A percentile compares a stretch with the other conserved stretches of the same genome.
Evolutionary conservation across 2,888 invertebrate genomes (phyloP).

Genomic region (Aricia artaxerxes): DNA sequence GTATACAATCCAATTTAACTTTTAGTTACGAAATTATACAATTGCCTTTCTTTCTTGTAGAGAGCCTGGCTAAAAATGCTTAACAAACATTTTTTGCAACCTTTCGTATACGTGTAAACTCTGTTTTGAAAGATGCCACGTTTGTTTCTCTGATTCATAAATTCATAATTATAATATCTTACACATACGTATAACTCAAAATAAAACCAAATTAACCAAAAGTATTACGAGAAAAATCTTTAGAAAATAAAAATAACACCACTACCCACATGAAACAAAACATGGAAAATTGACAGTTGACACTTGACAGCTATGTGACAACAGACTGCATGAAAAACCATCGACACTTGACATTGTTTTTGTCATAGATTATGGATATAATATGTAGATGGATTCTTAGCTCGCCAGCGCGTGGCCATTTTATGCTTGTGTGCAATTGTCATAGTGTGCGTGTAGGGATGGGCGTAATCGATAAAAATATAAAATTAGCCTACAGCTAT

Average conservation of each 20-base stretch:
- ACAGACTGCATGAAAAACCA: neutral
- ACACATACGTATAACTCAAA: neutral
- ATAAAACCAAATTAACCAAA: neutral
- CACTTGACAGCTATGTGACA: neutral
- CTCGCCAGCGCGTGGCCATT: too few relatives aligned
- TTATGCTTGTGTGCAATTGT: too few relatives aligned
- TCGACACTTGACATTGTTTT: neutral
- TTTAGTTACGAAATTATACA: neutral
- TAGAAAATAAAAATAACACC: neutral
- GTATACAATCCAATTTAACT: neutral
- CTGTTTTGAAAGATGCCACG: neutral
- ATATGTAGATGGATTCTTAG: too few relatives aligned
- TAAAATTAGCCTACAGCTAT: too few relatives aligned
- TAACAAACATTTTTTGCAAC: neutral
- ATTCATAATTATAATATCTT: neutral
- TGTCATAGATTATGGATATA: too few relatives aligned
- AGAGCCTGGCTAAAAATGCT: neutral
- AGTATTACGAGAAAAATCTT: neutral
- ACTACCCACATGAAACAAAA: conserved; percentile 8
- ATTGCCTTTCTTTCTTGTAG: neutral
- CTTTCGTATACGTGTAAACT: neutral
- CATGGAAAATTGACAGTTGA: neutral
- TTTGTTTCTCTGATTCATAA: neutral
- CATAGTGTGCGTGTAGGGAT: too few relatives aligned
- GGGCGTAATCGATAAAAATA: too few relatives aligned